phyloP scores from a whole-genome alignment of 2,888 invertebrate genomes.

The Cryptus armator region DNA sequence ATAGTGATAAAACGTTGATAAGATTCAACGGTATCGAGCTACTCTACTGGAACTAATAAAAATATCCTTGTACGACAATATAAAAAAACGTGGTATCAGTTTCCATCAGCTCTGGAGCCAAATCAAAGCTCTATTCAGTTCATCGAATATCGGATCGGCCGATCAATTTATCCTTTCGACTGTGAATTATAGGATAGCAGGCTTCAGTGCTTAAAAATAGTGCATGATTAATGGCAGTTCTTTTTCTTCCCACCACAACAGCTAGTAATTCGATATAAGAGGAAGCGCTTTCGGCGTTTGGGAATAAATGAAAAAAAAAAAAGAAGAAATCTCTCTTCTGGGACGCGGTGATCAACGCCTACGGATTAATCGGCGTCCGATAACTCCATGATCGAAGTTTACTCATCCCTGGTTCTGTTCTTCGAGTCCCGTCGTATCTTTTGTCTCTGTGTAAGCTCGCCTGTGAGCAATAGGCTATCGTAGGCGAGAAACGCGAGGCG shows the following conservation, averaged over 20 bases:
- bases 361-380: conserved; percentile 62
- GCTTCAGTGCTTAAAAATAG: neutral
- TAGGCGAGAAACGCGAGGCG: conserved; percentile 58
- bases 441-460: neutral
- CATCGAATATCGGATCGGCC: neutral
- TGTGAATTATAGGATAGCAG: conserved; percentile 27
- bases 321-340: conserved; percentile 15
- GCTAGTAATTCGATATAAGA: conserved; percentile 18
- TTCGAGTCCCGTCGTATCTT: neutral
- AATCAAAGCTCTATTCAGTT: conserved; percentile 31
- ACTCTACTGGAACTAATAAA: conserved; percentile 28
- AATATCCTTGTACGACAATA: conserved; percentile 23
- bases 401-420: conserved; percentile 19
- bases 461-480: conserved; percentile 40
- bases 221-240: neutral
- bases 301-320: conserved; percentile 4
- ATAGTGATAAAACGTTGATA: conserved; percentile 7
- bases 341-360: conserved; percentile 24
- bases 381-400: conserved; percentile 42
- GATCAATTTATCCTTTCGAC: conserved; percentile 13
- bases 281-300: neutral
- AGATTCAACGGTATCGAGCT: neutral
- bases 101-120: neutral
- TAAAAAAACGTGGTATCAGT: neutral
- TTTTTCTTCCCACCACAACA: neutral